A percentile compares a stretch with the other conserved stretches of the same genome.
These are phyloP conservation scores for Tychaedon coryphoeus DNA, from an alignment of 2,113 vertebrate genomes.

Conservation along the genomic window DNA sequence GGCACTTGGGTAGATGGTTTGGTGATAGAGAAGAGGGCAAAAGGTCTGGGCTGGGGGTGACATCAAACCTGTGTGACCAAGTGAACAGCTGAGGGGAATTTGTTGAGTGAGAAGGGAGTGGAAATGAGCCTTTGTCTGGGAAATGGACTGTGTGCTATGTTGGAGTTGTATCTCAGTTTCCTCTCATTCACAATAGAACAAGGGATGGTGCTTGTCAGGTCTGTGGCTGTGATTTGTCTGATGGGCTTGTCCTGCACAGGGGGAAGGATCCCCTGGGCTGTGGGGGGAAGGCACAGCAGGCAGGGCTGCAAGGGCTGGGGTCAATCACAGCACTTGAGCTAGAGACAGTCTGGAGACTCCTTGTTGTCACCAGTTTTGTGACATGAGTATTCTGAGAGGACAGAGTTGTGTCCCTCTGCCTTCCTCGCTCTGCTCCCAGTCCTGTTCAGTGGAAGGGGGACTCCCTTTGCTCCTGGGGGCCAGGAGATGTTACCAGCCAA, in stretches of 20 bases:
- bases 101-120: background rate
- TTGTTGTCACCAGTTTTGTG: background rate
- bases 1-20: background rate
- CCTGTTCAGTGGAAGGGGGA: background rate
- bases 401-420: background rate
- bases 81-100: background rate
- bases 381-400: background rate
- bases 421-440: background rate
- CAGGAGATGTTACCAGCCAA: background rate
- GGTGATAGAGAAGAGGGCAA: background rate
- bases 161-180: background rate
- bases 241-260: background rate
- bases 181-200: background rate
- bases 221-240: background rate
- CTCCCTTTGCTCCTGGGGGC: background rate
- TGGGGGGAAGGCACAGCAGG: background rate
- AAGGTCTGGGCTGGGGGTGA: background rate
- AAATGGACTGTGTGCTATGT: background rate
- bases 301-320: background rate
- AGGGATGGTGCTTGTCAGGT: background rate
- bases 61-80: background rate
- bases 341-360: background rate
- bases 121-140: background rate
- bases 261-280: background rate
- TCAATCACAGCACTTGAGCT: accelerated